These are phyloP conservation scores for Pardosa pseudoannulata DNA, from an alignment of 2,888 invertebrate species.

Conservation along the genomic window DNA sequence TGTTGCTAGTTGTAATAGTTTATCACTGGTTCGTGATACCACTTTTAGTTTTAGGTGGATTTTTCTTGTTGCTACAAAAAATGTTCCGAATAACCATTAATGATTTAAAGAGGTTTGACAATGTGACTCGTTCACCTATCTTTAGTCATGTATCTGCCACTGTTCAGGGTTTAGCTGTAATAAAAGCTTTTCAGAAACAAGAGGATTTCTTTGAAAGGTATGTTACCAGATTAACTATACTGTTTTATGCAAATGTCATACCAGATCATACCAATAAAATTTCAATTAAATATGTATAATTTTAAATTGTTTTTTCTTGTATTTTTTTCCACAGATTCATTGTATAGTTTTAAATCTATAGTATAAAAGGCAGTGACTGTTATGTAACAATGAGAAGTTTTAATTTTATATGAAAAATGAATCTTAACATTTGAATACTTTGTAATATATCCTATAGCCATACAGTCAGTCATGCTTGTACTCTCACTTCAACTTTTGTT, in stretches of 20 bases:
- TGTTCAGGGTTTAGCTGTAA: constrained; percentile 81
- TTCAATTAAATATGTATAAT: neutral
- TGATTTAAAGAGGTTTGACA: constrained; percentile 81
- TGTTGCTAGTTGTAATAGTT: constrained; percentile 90
- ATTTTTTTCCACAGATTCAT: no score
- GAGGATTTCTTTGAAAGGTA: constrained; percentile 79
- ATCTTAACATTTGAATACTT: no score
- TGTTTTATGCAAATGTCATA: neutral
- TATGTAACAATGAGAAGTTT: no score
- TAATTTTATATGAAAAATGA: no score
- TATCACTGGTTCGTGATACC: constrained; percentile 89
- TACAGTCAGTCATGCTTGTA: no score
- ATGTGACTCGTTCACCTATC: constrained; percentile 81
- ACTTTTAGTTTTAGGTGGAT: constrained; percentile 85
- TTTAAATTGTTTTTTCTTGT: no score
- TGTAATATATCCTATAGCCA: no score
- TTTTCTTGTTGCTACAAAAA: constrained; percentile 78
- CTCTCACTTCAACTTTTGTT: no score
- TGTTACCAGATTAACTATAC: neutral
- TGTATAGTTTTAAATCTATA: no score
- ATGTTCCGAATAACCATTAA: constrained; percentile 79
- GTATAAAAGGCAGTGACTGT: no score
- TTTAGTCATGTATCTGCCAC: constrained; percentile 81
- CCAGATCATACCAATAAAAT: neutral
- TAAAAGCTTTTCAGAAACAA: constrained; percentile 82